Evolutionary conservation across 2,113 vertebrate genomes (phyloP).

Genomic region (Rhea americana): DNA sequence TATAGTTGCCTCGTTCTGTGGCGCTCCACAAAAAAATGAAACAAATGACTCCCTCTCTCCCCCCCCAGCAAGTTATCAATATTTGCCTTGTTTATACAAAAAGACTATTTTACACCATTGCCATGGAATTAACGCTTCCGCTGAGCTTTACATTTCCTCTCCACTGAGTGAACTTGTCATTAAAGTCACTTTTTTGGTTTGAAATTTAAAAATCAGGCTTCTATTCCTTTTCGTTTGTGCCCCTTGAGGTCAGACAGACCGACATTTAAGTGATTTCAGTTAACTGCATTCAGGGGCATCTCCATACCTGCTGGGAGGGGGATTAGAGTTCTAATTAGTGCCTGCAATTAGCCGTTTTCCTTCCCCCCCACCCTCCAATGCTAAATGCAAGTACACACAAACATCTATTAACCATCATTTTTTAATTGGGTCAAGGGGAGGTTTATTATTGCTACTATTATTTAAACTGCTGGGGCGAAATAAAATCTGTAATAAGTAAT

Average conservation of each 20-base stretch:
- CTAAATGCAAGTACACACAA: slow-evolving; percentile 8
- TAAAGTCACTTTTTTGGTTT: slow-evolving; percentile 28
- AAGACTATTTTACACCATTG: slow-evolving; percentile 54
- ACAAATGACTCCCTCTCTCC: slow-evolving; percentile 9
- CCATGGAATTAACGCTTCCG: slow-evolving; percentile 57
- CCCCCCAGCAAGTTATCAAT: slow-evolving; percentile 17
- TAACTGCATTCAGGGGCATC: slow-evolving; percentile 37
- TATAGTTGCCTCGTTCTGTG: slow-evolving; percentile 56
- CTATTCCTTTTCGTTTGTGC: slow-evolving; percentile 44
- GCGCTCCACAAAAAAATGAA: slow-evolving; percentile 42
- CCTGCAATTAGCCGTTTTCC: slow-evolving; percentile 41
- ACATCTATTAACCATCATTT: slow-evolving; percentile 19
- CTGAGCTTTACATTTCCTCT: slow-evolving; percentile 54
- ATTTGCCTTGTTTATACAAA: slow-evolving; percentile 54
- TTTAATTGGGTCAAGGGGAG: slow-evolving; percentile 39
- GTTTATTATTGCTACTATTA: slow-evolving; percentile 25
- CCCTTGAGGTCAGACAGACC: slow-evolving; percentile 52
- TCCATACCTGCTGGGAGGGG: slow-evolving; percentile 56
- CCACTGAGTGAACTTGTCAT: slow-evolving; percentile 53
- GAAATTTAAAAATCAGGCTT: slow-evolving; percentile 43
- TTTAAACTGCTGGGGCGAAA: slow-evolving; percentile 26
- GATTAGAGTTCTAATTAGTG: slow-evolving; percentile 61
- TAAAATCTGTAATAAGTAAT: neutral
- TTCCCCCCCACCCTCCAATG: neutral
- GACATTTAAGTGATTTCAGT: slow-evolving; percentile 21